Evolutionary conservation across 2,888 invertebrate genomes (phyloP), one percentile per base, ranked within the genome.

Genomic region (Agrotis puta): DNA sequence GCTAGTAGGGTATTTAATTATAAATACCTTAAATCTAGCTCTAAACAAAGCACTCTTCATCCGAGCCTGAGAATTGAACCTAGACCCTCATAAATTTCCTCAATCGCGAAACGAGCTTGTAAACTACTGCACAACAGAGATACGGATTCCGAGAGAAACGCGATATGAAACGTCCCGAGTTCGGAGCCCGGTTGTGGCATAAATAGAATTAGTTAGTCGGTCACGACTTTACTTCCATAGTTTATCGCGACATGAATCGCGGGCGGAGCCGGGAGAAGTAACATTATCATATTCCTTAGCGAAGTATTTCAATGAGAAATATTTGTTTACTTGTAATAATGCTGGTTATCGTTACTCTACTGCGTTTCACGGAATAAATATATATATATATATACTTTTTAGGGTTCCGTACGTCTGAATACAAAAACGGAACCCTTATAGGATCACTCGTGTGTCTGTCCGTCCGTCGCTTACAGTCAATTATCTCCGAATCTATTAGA

Each of bases 151-250:
- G 65, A 68, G 67, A 81, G 73, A 74, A 70, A 85, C 58, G 67
- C 83, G 84, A 85, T 81, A 83, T 63, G 70, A 33, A 81, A 64
- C 61, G 74, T 77, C 77, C 51, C 58, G 9, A 64, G 81, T 83
- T 83, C 64, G 63, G 48, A 59, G 43, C 71, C 51, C 47, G 63
- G 51, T 47, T 45, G 65, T 33, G 22, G 74, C 68, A 81, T 84
- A 83, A 81, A 85, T 81, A 84, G 83, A 81, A 81, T 76, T 84
- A 84, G 84, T 75, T 68, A 70, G 73, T 74, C 65, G 86, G 83
- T 83, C 83, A 83, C 83, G 83, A 83, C 81, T 85, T 61, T 65
- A 57, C 64, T 27, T 50, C 57, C 58, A 80, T 61, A 79, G 67
- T 79, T 79, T 79, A 83, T 79, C 79, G 81, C 47, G 45, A 64